Conservation (phyloP, 2,888 invertebrate genomes). For the Volucella inflata region DNA sequence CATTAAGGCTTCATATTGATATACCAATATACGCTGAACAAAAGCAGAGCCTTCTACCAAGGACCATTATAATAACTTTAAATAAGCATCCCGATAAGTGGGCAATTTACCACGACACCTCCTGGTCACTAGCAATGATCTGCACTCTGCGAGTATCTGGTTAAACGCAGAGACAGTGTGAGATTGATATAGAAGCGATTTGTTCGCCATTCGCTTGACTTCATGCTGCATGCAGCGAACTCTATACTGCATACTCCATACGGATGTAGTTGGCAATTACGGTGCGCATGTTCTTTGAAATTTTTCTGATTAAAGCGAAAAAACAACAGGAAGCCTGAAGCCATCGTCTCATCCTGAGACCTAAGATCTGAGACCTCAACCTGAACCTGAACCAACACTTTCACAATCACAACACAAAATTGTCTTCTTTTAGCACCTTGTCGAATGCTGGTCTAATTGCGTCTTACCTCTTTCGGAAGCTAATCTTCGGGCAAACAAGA, state of each 20-base stretch:
- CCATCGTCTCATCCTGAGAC: conserved; percentile 8
- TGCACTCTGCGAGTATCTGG: conserved; percentile 3
- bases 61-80: conserved; percentile 68
- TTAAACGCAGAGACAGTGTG: background rate
- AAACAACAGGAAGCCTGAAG: conserved; percentile 44
- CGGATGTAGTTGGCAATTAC: conserved; percentile 62
- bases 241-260: conserved; percentile 32
- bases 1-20: conserved; percentile 72
- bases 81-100: conserved; percentile 74
- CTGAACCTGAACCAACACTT: conserved; percentile 34
- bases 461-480: conserved; percentile 72
- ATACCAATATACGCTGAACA: conserved; percentile 10
- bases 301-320: conserved; percentile 59
- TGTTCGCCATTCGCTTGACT: background rate
- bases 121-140: conserved; percentile 27
- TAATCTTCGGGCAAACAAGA: conserved; percentile 71
- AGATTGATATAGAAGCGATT: conserved; percentile 32
- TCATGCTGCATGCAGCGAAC: conserved; percentile 10
- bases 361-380: conserved; percentile 22
- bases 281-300: conserved; percentile 73
- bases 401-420: conserved; percentile 64
- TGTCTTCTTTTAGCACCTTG: conserved; percentile 75
- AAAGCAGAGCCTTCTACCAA: conserved; percentile 12
- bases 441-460: conserved; percentile 74
- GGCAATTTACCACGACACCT: conserved; percentile 75